Evolutionary conservation across 2,797 vertebrate species (phyloP), one percentile per base, ranked within the genome.

Genomic region (Zenarchopterus dispar): DNA sequence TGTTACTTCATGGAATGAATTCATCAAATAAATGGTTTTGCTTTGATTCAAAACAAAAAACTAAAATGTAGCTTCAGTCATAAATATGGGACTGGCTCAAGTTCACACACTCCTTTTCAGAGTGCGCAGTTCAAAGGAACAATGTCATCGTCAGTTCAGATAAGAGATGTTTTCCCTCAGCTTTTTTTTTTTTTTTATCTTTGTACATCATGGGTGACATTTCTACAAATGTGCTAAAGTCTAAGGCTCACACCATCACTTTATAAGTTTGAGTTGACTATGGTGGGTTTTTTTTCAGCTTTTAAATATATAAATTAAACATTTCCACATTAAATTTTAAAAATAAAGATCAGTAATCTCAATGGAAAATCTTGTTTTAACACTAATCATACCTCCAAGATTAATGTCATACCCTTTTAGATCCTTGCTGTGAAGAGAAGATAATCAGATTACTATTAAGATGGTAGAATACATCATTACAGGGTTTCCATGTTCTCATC

Each of bases 401-500:
- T 33, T 42, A 15, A 46, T 7, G 0, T 13, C 16, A n/a, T n/a
- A 21, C 41, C 0, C 0, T 36, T 16, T 28, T 28, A 46, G 0
- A 22, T 7, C 19, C 18, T 62, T n/a, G 42, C 22, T 26, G 24
- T 16, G 39, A 2, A 43, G n/a, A 0, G 19, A 18, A 53, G 36
- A 33, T 39, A 0, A 15, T 19, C 43, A 46, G 3, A 48, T 54
- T 56, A 45, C 23, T 48, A 6, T 5, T 8, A 8, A 13, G 26
- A 3, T 42, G 63, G 45, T 21, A 22, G 26, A 61, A 60, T 65
- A 62, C 75, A 24, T 24, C 58, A 6, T 4, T 45, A 51, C 19
- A 63, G 57, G 65, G 55, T 70, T 64, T 53, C 42, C 6, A 36
- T 65, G 19, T 48, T 18, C 6, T 82, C 76, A 84, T 75, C 60